Evolutionary conservation across 2,888 invertebrate genomes (phyloP), one percentile per base, ranked within the genome.

Genomic region (Andricus curvator): DNA sequence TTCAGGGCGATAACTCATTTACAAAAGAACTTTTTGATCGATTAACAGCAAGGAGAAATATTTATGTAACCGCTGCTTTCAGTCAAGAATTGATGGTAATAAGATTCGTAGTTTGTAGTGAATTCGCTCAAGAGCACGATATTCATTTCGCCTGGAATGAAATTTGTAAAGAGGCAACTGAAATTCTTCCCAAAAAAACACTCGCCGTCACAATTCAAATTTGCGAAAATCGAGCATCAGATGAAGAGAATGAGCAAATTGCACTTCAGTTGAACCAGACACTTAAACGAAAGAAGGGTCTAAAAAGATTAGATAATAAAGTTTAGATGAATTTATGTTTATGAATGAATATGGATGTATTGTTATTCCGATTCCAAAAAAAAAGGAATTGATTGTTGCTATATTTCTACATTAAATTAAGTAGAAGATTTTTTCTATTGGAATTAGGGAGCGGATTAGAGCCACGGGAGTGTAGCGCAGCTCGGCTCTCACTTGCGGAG

Each of bases 21-120:
- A 98, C 97, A 0, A 96, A 96, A 87, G 93, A 94, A 67, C 93
- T 99, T 48, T 90, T 98, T 76, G 96, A 96, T 79, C 95, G 94
- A 79, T 93, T 99, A 70, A 96, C 95, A 84, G 95, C 95, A 60
- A 95, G 96, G 80, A 97, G 96, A 87, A 95, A 96, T 84, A 95
- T 99, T 79, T 98, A 96, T 89, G 94, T 98, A 91, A 96, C 97
- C 64, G 96, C 97, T 6, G 96, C 97, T 4, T 95, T 94, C 68
- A 95, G 96, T 85, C 94, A 94, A 44, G 95, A 95, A 0, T 94
- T 94, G 80, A 95, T 95, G 88, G 95, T 98, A 67, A 94, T 98
- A 48, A 94, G 99, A 67, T 97, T 98, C 89, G 97, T 96, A 0
- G 93, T 98, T 1, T 97, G 98, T 90, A 97, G 97, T 70, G 94